These are phyloP conservation scores for Stegastes partitus DNA, from an alignment of 2,113 vertebrate genomes.

Conservation along the genomic window DNA sequence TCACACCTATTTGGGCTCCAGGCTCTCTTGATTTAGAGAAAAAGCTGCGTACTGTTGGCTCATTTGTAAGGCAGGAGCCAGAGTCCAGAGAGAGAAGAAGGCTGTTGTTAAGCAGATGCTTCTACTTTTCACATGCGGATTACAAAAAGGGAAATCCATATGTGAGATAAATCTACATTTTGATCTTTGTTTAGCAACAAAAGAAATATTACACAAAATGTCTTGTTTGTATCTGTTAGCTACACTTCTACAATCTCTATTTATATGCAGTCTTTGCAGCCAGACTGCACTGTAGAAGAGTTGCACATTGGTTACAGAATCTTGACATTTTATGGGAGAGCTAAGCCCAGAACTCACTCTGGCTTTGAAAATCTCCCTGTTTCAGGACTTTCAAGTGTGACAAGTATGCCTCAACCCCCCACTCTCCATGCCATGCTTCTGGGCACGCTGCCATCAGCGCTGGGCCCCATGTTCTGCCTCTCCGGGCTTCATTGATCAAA, in stretches of 20 bases:
- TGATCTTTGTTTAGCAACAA: too few species aligned
- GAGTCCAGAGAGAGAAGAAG: background rate
- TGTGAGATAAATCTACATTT: background rate
- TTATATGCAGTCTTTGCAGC: background rate
- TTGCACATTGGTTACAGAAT: slow-evolving; percentile 5
- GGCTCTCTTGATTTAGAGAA: slow-evolving; percentile 14
- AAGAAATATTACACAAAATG: background rate
- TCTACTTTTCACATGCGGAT: background rate
- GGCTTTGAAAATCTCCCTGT: slow-evolving; percentile 42
- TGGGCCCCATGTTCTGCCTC: slow-evolving; percentile 57
- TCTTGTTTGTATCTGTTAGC: background rate
- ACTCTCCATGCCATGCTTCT: slow-evolving; percentile 50
- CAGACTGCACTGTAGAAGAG: background rate
- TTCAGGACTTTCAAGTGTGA: slow-evolving; percentile 63
- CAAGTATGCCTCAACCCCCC: slow-evolving; percentile 16
- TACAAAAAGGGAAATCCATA: slow-evolving; percentile 3
- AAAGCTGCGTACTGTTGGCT: slow-evolving; percentile 1
- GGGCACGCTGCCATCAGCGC: slow-evolving; percentile 67
- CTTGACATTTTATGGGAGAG: slow-evolving; percentile 50
- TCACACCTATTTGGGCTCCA: slow-evolving; percentile 19
- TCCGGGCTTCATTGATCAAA: slow-evolving; percentile 70
- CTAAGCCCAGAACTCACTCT: slow-evolving; percentile 20
- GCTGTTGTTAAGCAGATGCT: background rate
- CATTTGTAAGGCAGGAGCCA: background rate
- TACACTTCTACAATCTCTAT: background rate